Evolutionary conservation across 35 echinoderm and acorn worm species (phyloP), one percentile per base, ranked within the genome.

Genomic region (Holothuria glaberrima): DNA sequence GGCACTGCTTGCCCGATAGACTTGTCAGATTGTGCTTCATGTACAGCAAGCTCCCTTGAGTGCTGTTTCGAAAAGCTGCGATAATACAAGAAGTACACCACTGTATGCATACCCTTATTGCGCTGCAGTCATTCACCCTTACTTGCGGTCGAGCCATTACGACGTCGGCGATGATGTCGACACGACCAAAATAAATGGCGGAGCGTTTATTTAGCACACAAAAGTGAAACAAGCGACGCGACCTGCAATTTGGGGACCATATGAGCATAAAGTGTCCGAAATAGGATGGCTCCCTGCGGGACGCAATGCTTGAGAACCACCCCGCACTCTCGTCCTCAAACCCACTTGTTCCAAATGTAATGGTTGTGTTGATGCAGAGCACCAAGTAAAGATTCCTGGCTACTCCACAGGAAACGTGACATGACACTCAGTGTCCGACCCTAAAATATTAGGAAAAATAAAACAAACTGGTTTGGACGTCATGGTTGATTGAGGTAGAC

Each of bases 171-270:
- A 54, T 17, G 50, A 54, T 17, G 50, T 54, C 50, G 50, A 54
- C 5, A 54, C 50, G 50, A 28, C 44, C 26, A 48, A 77, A 48
- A 48, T 78, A 48, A 78, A 48, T 38, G 20, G 24, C 74, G 20
- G 74, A 78, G 74, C 74, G 74, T 48, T 78, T 77, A 36, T 35
- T 48, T 26, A 78, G 41, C 50, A 27, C n/a, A 48, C 44, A 78
- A 1, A 69, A 50, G 27, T 48, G 44, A 78, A 78, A 22, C 44
- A 22, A 48, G 74, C 21, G 35, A 48, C 74, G 46, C 38, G 50
- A 41, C 74, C 74, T 48, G 74, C 74, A 48, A 78, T 78, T 78
- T 56, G 74, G 74, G 50, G 27, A 78, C 74, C 74, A 78, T 78
- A 78, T 78, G 74, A 48, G 74, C 27, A 48, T 78, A 10, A 78